phyloP scores from a whole-genome alignment of 2,113 vertebrate genomes.

The human region GRCh38 chr11:9002001-9002500 shows the following conservation, averaged over 20 bases:
- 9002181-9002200: conserved; percentile 26
- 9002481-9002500: background rate
- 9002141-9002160: background rate
- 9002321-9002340: background rate
- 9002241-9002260: conserved; percentile 43
- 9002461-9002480: conserved; percentile 46
- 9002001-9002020: background rate
- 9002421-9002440: too few relatives aligned
- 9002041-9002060: conserved; percentile 12
- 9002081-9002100: background rate
- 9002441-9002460: background rate
- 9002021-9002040: background rate
- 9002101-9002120: background rate
- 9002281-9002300: conserved; percentile 27
- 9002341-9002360: conserved; percentile 34
- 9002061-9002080: background rate
- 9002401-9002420: background rate
- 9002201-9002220: background rate
- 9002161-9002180: background rate
- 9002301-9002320: conserved; percentile 44
- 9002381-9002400: conserved; percentile 14
- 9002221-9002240: conserved; percentile 10
- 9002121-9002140: background rate
- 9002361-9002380: conserved; percentile 4
- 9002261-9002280: background rate